A percentile compares a stretch with the other conserved stretches of the same genome.
These are phyloP conservation scores for Diadegma fenestrale DNA, from an alignment of 2,888 invertebrate genomes.

Conservation along the genomic window DNA sequence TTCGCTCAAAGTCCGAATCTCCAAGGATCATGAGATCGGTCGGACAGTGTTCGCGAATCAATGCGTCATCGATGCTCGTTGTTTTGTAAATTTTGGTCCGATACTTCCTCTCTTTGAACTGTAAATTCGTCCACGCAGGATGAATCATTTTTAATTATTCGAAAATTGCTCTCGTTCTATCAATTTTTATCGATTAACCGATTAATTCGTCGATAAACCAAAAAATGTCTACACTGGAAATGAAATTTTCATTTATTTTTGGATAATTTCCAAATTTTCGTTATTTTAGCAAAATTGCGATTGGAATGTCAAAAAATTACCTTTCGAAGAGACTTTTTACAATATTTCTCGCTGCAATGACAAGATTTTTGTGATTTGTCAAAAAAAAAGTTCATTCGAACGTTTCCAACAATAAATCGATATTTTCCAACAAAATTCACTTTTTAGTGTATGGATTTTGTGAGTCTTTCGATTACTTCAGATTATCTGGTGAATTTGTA, in stretches of 20 bases:
- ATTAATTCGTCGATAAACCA: not conserved
- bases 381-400: too few species aligned
- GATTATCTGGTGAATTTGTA: not conserved
- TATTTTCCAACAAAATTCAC: too few species aligned
- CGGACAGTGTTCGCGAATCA: conserved; percentile 81
- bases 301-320: too few species aligned
- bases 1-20: conserved; percentile 18
- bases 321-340: too few species aligned
- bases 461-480: not conserved
- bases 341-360: too few species aligned
- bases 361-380: too few species aligned
- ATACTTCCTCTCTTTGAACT: conserved; percentile 81
- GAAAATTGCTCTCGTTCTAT: not conserved
- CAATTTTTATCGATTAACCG: not conserved
- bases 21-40: conserved; percentile 73
- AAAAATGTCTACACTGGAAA: too few species aligned
- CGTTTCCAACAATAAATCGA: too few species aligned
- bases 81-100: conserved; percentile 80
- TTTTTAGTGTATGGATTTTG: too few species aligned
- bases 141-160: not conserved
- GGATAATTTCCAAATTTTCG: too few species aligned
- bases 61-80: conserved; percentile 76
- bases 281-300: too few species aligned
- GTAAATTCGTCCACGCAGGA: conserved; percentile 43
- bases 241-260: too few species aligned